Percentiles rank a stretch among this genome's conserved stretches.
Evolutionary conservation across 1,140 invertebrate species (phyloP).

Genomic region (Ptiloglossa arizonensis): DNA sequence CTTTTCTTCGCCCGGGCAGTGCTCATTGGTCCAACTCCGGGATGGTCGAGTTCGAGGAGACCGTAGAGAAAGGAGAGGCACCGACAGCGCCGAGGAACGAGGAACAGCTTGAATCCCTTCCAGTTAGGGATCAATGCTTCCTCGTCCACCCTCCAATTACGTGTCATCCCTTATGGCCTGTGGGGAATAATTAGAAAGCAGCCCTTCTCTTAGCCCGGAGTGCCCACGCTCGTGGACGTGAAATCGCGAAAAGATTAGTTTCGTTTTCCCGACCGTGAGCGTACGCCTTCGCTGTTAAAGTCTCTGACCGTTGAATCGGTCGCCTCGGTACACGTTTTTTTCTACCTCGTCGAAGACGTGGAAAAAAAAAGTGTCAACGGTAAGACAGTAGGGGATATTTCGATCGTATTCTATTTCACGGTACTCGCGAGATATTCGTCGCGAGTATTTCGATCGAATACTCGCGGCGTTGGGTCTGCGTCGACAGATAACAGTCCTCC

Average conservation of each 20-base stretch:
- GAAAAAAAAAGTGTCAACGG: background rate
- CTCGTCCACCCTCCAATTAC: conserved; percentile 79
- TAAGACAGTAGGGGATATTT: too few relatives aligned
- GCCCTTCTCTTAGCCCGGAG: conserved; percentile 57
- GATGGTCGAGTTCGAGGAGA: conserved; percentile 52
- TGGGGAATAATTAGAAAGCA: conserved; percentile 81
- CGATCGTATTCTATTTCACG: too few relatives aligned
- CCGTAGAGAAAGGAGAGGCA: conserved; percentile 15
- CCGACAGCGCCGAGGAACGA: conserved; percentile 20
- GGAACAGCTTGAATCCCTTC: conserved; percentile 69
- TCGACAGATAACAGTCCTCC: conserved; percentile 19
- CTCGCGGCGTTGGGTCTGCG: background rate
- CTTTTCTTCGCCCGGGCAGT: conserved; percentile 77
- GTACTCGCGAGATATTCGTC: too few relatives aligned
- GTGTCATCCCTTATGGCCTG: conserved; percentile 77
- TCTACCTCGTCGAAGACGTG: background rate
- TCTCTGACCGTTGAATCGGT: conserved; percentile 17
- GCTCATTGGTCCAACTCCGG: conserved; percentile 66
- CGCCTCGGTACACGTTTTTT: background rate
- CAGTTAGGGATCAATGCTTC: conserved; percentile 75
- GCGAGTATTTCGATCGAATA: background rate
- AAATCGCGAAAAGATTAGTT: conserved; percentile 42
- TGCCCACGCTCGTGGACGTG: conserved; percentile 30
- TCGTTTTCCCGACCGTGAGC: conserved; percentile 47
- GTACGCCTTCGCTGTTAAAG: conserved; percentile 44